Base-by-base conservation (phyloP, 2,797 vertebrate genomes). In the Myiothlypis chrysogaster region DNA sequence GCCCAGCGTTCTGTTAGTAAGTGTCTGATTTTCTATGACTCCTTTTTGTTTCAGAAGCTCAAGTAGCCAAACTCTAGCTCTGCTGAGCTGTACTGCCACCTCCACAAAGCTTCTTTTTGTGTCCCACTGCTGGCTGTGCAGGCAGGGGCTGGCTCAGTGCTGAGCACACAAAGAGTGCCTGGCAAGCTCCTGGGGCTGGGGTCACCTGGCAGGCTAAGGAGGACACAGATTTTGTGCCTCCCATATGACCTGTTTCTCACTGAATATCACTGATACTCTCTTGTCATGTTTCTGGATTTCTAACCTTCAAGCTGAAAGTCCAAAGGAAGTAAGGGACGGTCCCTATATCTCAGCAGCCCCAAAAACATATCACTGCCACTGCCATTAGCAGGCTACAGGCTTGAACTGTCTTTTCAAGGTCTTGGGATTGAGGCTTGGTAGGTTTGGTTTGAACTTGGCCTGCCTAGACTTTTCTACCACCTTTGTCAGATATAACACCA, bases 121-220 rank as follows among this genome's bases (percentile, higher is more conserved):
- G 37, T 13, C 25, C 27, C 2, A 1, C 30, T 66, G 78, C 17
- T 21, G 27, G 12, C 50, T 61, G 0, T 1, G 2, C 21, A 53
- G 18, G 9, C 8, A 27, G 63, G 28, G 53, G 17, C 32, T 43
- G 20, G 6, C 22, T 68, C 69, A 46, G 71, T 66, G 53, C 37
- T 61, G 35, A 12, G 20, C 15, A 39, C 4, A 18, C 47, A 41
- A 2, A 0, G 2, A 47, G 52, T 9, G 32, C 21, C 52, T 70
- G 60, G 52, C 22, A 39, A 44, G 61, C 2, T 59, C 13, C 37
- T 1, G 1, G 20, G 50, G 16, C 28, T 56, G 24, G 8, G 19
- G 10, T 64, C 28, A 20, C 15, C 53, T 21, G 55, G 41, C 43
- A 75, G 28, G 21, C 17, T 56, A 27, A 69, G 64, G 56, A 77